Evolutionary conservation across 2,797 vertebrate species (phyloP), one percentile per base, ranked within the genome.

Genomic region (Toxotes lorentzi): DNA sequence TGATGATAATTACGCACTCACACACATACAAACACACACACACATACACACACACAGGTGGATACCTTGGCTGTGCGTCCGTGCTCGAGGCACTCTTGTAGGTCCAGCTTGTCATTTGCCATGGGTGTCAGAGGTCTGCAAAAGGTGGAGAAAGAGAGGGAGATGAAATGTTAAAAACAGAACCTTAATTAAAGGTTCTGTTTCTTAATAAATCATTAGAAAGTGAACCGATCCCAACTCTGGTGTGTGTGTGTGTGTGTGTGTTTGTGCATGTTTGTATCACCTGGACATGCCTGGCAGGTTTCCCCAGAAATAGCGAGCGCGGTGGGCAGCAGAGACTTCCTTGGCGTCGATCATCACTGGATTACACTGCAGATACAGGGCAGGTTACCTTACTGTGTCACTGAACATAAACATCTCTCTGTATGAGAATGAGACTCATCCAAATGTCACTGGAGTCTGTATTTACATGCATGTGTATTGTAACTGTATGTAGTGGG

Each of bases 221-320:
- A 23, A 34, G 17, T 16, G 4, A 38, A 43, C 27, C 14, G n/a
- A 43, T 60, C 10, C 6, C 17, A 47, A 40, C 23, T 3, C 8
- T 21, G 5, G 24, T 16, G 7, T 7, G 19, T 47, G 45, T 47
- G 17, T 47, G 17, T 43, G 41, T 43, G 38, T 48, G 47, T 48
- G 47, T 34, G 0, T 67, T 12, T 68, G 11, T 68, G 56, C 62
- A 4, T 45, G n/a, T 21, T 7, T 74, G 30, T 27, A 34, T 85
- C 45, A 98, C 97, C 97, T 97, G 92, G 97, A 97, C 97, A 98
- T 98, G 79, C 97, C 97, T 0, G 97, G 97, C 34, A 98, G 95
- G 91, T 98, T 98, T 27, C 97, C 97, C 97, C 97, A 98, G 93
- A 98, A 98, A 45, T 98, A 98, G 48, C 97, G 95, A 12, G 97